Percentiles rank a stretch among this genome's conserved stretches.
These are phyloP conservation scores for Drosophila virilis DNA, from an alignment of 1,140 invertebrate species.

Conservation along the genomic window DNA sequence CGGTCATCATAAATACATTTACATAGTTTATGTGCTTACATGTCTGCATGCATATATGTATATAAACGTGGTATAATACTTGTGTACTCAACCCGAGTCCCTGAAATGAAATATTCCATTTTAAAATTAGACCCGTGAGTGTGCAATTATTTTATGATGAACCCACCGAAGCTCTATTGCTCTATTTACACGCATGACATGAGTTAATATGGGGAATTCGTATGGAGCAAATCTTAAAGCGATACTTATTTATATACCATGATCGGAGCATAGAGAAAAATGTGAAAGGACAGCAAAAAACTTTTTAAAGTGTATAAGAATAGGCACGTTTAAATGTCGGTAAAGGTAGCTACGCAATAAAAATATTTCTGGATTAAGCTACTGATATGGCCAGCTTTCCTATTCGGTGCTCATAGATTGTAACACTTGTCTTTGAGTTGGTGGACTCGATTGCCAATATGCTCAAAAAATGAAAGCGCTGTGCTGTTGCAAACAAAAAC, in stretches of 20 bases:
- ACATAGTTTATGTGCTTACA: constrained; percentile 4
- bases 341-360: too few relatives aligned
- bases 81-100: neutral
- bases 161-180: constrained; percentile 1
- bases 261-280: neutral
- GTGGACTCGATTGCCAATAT: constrained; percentile 16
- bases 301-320: too few relatives aligned
- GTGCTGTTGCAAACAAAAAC: neutral
- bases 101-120: constrained; percentile 6
- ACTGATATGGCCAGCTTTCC: neutral
- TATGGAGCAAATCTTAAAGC: neutral
- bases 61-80: neutral
- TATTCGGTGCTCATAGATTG: neutral
- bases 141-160: constrained; percentile 13
- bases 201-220: neutral
- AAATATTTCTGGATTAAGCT: neutral
- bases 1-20: constrained; percentile 29
- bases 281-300: too few relatives aligned
- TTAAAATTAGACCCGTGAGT: constrained; percentile 17
- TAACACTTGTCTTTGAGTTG: neutral
- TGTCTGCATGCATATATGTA: neutral
- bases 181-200: neutral
- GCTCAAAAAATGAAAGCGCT: constrained; percentile 11
- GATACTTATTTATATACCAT: neutral
- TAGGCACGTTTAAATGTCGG: too few relatives aligned